A percentile compares a stretch with the other conserved stretches of the same genome.
Conservation (phyloP, 2,888 invertebrate genomes). For the Sussaba pulchella region DNA sequence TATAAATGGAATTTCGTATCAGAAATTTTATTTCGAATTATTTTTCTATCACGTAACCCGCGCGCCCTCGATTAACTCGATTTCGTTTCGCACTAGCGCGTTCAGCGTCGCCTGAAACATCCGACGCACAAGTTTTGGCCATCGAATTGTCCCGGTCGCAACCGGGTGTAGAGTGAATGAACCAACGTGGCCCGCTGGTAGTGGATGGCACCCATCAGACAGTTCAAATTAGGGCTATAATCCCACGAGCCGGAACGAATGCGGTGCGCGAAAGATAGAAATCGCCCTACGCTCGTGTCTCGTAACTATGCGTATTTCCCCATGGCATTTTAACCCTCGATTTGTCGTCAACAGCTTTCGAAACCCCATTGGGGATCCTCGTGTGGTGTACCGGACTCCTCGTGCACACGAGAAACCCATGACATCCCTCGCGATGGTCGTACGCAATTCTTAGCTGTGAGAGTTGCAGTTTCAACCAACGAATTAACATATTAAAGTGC, state of each 20-base stretch:
- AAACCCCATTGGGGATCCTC: slow-evolving; percentile 80
- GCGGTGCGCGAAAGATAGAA: slow-evolving; percentile 75
- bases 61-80: slow-evolving; percentile 20
- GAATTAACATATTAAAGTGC: slow-evolving; percentile 30
- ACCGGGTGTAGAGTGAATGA: not conserved
- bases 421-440: slow-evolving; percentile 25
- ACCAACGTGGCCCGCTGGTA: no score
- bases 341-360: slow-evolving; percentile 84
- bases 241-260: slow-evolving; percentile 73
- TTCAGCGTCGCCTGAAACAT: not conserved
- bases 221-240: slow-evolving; percentile 84
- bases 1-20: no score
- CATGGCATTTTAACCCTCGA: slow-evolving; percentile 84
- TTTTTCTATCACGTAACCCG: not conserved
- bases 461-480: slow-evolving; percentile 19
- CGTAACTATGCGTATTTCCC: slow-evolving; percentile 80
- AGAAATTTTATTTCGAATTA: not conserved
- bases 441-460: slow-evolving; percentile 38
- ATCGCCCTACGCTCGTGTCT: slow-evolving; percentile 66
- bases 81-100: slow-evolving; percentile 23
- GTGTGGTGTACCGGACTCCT: slow-evolving; percentile 52
- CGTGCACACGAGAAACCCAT: slow-evolving; percentile 15
- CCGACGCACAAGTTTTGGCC: not conserved
- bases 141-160: no score
- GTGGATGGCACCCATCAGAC: slow-evolving; percentile 56